Evolutionary conservation across 2,888 invertebrate genomes (phyloP).

Genomic region (Ichneumoninae sp.): DNA sequence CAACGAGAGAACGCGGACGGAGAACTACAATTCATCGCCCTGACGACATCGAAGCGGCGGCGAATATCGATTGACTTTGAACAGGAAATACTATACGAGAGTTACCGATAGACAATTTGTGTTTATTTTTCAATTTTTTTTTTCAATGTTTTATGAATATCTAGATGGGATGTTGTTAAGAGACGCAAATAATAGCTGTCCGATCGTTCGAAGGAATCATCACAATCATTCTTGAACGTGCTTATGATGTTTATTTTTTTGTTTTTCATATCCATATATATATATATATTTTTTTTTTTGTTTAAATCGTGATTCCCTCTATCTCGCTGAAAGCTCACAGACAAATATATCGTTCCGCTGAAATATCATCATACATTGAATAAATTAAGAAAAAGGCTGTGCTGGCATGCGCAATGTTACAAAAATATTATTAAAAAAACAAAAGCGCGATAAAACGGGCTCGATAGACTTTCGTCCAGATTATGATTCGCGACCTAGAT

Average conservation of each 20-base stretch:
- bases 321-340: constrained; percentile 26
- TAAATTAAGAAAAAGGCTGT: constrained; percentile 57
- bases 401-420: constrained; percentile 70
- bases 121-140: constrained; percentile 28
- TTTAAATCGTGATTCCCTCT: constrained; percentile 40
- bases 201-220: constrained; percentile 49
- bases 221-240: constrained; percentile 43
- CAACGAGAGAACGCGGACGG: constrained; percentile 34
- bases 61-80: constrained; percentile 19
- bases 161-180: constrained; percentile 63
- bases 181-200: constrained; percentile 40
- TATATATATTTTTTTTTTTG: constrained; percentile 13
- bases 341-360: constrained; percentile 44
- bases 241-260: constrained; percentile 50
- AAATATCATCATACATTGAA: constrained; percentile 36
- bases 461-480: constrained; percentile 39
- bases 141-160: constrained; percentile 53
- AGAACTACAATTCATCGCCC: constrained; percentile 30
- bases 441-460: constrained; percentile 18
- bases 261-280: constrained; percentile 23
- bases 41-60: constrained; percentile 24
- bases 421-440: constrained; percentile 31
- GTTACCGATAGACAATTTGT: neutral
- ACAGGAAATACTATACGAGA: constrained; percentile 29
- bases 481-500: constrained; percentile 57